Conservation (phyloP, 2,888 invertebrate genomes). For the Hemithea aestivaria region DNA sequence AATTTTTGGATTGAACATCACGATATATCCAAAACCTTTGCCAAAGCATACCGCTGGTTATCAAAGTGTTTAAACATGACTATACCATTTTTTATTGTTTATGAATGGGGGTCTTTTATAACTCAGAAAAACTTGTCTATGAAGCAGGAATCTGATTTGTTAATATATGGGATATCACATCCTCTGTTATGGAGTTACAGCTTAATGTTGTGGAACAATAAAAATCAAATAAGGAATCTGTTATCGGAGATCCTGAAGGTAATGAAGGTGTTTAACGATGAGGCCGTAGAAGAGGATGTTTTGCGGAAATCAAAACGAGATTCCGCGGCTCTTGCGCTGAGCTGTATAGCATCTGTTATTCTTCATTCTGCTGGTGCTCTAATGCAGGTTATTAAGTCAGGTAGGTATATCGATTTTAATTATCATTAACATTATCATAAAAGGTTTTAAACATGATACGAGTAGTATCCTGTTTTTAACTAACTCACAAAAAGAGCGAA, state of each 20-base stretch:
- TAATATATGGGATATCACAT: constrained; percentile 17
- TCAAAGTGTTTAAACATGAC: constrained; percentile 4
- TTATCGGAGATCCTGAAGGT: constrained; percentile 8
- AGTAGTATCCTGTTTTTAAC: too few species aligned
- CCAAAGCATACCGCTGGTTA: constrained; percentile 3
- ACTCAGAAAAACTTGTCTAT: constrained; percentile 17
- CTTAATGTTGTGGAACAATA: constrained; percentile 8
- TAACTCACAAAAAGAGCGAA: too few species aligned
- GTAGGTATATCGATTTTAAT: too few species aligned
- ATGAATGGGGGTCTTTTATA: constrained; percentile 15
- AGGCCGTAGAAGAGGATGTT: constrained; percentile 12
- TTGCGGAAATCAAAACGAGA: constrained; percentile 12
- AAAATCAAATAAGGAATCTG: constrained; percentile 7
- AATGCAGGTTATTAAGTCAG: constrained; percentile 12
- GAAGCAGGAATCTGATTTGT: constrained; percentile 19
- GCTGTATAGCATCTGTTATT: constrained; percentile 7
- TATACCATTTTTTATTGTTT: constrained; percentile 10
- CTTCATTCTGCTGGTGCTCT: constrained; percentile 12
- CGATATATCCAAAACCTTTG: constrained; percentile 6
- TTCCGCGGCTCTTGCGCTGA: constrained; percentile 10
- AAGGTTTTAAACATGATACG: too few species aligned
- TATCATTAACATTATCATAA: too few species aligned
- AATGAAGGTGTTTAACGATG: constrained; percentile 16
- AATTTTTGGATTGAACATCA: constrained; percentile 22
- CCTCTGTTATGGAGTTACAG: constrained; percentile 9